phyloP scores from a whole-genome alignment of 2,888 invertebrate genomes.

The Sinotaia quadrata region DNA sequence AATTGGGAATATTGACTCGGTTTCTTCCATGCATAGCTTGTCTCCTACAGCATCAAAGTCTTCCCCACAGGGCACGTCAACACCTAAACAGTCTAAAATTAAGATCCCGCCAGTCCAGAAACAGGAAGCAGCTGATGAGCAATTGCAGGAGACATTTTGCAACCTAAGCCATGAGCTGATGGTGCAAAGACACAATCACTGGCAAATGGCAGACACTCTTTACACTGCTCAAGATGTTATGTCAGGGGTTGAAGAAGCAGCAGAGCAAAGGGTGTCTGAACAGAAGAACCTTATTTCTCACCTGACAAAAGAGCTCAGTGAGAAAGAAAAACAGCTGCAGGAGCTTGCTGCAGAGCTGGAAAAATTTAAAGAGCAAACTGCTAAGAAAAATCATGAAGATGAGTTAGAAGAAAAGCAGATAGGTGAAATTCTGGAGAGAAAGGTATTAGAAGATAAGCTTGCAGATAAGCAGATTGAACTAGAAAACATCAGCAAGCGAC shows the following conservation, averaged over 20 bases:
- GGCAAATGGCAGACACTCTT: slow-evolving; percentile 49
- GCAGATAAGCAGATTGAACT: slow-evolving; percentile 14
- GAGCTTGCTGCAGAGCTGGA: slow-evolving; percentile 42
- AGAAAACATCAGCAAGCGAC: slow-evolving; percentile 20
- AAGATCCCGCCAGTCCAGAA: not conserved
- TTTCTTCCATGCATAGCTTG: no score
- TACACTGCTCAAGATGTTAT: slow-evolving; percentile 51
- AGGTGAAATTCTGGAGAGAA: not conserved
- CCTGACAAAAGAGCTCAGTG: slow-evolving; percentile 45
- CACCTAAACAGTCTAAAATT: not conserved
- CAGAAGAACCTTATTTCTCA: slow-evolving; percentile 50
- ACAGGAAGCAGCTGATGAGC: slow-evolving; percentile 14
- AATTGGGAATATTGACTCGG: no score
- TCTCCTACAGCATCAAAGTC: not conserved
- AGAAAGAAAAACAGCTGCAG: slow-evolving; percentile 46
- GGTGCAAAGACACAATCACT: slow-evolving; percentile 46
- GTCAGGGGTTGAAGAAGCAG: slow-evolving; percentile 48
- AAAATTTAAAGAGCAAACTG: slow-evolving; percentile 32
- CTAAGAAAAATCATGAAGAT: slow-evolving; percentile 10
- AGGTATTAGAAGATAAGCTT: slow-evolving; percentile 20
- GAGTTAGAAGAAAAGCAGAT: slow-evolving; percentile 1
- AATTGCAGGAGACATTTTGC: slow-evolving; percentile 22
- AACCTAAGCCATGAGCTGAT: slow-evolving; percentile 41
- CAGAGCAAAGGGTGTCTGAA: slow-evolving; percentile 47
- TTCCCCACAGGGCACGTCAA: not conserved